These are phyloP conservation scores for Piezodorus guildinii DNA, from an alignment of 1,140 invertebrate genomes.

Conservation along the genomic window DNA sequence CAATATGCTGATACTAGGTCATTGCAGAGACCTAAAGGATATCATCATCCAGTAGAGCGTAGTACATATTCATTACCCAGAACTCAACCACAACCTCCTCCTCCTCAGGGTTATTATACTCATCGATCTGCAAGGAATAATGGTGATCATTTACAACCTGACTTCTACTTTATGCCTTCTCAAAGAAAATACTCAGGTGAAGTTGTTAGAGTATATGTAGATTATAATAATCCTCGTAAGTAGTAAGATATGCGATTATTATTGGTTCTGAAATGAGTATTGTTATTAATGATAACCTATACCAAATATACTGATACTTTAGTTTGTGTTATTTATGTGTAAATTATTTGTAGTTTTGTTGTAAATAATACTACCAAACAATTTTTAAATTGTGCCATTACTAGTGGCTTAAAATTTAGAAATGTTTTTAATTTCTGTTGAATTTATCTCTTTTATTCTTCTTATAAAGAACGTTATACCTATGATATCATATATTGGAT, in stretches of 20 bases:
- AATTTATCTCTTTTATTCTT: too few relatives aligned
- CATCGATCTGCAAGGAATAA: conserved; percentile 34
- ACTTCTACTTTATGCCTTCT: conserved; percentile 92
- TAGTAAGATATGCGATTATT: conserved; percentile 22
- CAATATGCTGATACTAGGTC: conserved; percentile 48
- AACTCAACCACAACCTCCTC: conserved; percentile 31
- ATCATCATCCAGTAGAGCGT: conserved; percentile 30
- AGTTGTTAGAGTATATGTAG: conserved; percentile 80
- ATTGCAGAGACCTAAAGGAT: conserved; percentile 42
- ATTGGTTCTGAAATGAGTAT: too few relatives aligned
- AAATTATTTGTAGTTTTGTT: background rate
- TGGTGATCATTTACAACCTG: conserved; percentile 46
- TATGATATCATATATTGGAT: too few relatives aligned
- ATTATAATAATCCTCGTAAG: conserved; percentile 53
- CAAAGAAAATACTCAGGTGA: conserved; percentile 86
- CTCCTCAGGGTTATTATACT: conserved; percentile 40
- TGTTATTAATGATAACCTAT: too few relatives aligned
- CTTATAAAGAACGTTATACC: too few relatives aligned
- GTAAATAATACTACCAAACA: background rate
- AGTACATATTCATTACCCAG: conserved; percentile 40
- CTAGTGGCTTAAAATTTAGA: background rate
- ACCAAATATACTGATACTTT: background rate
- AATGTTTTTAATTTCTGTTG: background rate
- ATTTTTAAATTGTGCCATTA: background rate
- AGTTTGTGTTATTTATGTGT: background rate